Evolutionary conservation across 2,113 vertebrate species (phyloP).

Genomic region (Zosterops borbonicus): DNA sequence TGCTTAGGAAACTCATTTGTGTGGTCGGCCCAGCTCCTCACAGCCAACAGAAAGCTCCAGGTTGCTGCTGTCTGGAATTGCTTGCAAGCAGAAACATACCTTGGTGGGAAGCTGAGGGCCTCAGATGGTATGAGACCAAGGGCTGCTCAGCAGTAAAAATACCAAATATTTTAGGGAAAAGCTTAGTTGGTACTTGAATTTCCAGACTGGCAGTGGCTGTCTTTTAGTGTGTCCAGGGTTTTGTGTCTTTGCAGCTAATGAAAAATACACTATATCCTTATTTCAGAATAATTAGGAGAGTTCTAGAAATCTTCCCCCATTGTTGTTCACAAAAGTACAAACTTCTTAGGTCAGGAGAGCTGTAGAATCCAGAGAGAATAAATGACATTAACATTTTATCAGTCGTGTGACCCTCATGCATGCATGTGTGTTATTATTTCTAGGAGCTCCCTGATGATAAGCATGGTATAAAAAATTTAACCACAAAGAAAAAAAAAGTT

Average conservation of each 20-base stretch:
- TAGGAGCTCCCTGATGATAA: slow-evolving; percentile 47
- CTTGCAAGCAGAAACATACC: background rate
- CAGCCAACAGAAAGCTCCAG: background rate
- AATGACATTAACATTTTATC: slow-evolving; percentile 53
- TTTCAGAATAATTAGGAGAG: background rate
- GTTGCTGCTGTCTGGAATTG: background rate
- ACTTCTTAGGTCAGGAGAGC: slow-evolving; percentile 19
- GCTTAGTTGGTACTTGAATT: background rate
- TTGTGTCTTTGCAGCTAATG: background rate
- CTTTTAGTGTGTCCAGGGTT: background rate
- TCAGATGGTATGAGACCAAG: background rate
- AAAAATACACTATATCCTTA: background rate
- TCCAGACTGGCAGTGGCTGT: background rate
- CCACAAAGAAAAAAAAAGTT: background rate
- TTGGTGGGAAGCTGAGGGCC: background rate
- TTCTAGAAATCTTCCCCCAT: background rate
- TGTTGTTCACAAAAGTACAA: background rate
- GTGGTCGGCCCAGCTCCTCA: background rate
- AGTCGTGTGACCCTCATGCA: slow-evolving; percentile 28
- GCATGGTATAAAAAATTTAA: slow-evolving; percentile 53
- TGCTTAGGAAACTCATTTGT: background rate
- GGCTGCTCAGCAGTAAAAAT: background rate
- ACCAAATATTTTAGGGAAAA: background rate
- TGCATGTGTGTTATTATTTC: slow-evolving; percentile 44
- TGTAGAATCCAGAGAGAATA: slow-evolving; percentile 23